These are phyloP conservation scores for Chrysina gloriosa DNA, from an alignment of 2,888 invertebrate genomes.

Conservation along the genomic window DNA sequence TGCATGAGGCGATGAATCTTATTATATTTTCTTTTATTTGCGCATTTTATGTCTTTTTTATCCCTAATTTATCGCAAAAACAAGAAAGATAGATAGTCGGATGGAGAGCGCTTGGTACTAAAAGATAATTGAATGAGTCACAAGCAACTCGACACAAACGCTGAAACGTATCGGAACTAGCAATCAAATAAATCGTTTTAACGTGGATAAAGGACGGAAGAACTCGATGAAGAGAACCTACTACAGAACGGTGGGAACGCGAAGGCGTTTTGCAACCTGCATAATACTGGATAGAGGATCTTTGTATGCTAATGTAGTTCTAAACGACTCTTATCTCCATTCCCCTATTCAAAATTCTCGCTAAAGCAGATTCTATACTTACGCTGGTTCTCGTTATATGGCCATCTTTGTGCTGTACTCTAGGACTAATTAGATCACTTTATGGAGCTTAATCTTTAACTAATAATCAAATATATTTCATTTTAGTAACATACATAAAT, in stretches of 20 bases:
- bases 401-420: neutral
- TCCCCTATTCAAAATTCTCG: conserved; percentile 45
- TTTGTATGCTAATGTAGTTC: conserved; percentile 54
- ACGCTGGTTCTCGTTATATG: conserved; percentile 11
- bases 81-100: conserved; percentile 17
- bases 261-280: conserved; percentile 51
- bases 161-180: conserved; percentile 39
- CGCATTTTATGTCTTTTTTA: neutral
- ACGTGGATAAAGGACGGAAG: conserved; percentile 29
- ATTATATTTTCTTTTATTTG: conserved; percentile 4
- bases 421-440: conserved; percentile 4
- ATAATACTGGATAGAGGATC: conserved; percentile 47
- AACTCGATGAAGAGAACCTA: conserved; percentile 20
- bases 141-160: conserved; percentile 39
- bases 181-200: conserved; percentile 42
- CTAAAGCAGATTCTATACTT: conserved; percentile 29
- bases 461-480: neutral
- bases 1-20: neutral
- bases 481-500: neutral
- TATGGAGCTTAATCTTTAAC: neutral
- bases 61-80: neutral
- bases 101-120: conserved; percentile 28
- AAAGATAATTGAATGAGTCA: conserved; percentile 45
- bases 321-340: conserved; percentile 52
- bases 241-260: conserved; percentile 43